Evolutionary conservation across 2,113 vertebrate genomes (phyloP).

Genomic region (Spea multiplicata): DNA sequence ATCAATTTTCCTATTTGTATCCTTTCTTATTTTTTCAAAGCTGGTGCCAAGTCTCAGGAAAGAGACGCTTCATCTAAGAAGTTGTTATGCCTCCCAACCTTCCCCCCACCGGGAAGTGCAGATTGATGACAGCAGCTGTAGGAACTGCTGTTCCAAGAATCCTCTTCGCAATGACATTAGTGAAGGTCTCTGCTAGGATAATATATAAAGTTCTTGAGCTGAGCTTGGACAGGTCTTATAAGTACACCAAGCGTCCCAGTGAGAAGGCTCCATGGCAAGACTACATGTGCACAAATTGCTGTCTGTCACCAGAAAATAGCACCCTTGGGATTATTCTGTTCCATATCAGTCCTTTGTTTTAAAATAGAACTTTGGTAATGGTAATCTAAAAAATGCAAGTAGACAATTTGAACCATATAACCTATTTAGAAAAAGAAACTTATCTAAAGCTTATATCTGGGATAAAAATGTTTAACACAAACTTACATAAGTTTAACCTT

Average conservation of each 20-base stretch:
- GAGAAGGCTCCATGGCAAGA: not conserved
- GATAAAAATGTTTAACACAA: too few species aligned
- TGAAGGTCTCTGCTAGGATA: slow-evolving; percentile 9
- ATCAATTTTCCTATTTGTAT: too few species aligned
- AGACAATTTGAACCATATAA: too few species aligned
- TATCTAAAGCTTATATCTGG: too few species aligned
- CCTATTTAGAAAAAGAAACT: too few species aligned
- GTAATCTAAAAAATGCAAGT: too few species aligned
- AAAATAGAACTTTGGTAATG: too few species aligned
- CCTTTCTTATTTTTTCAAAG: not conserved
- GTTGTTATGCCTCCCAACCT: not conserved
- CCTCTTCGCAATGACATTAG: slow-evolving; percentile 27
- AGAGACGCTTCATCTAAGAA: slow-evolving; percentile 17
- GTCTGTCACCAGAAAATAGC: not conserved
- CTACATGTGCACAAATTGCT: not conserved
- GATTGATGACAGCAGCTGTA: slow-evolving; percentile 39
- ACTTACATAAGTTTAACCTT: too few species aligned
- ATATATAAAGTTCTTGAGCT: slow-evolving; percentile 11
- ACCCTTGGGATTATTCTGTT: not conserved
- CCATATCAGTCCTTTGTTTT: not conserved
- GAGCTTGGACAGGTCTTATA: slow-evolving; percentile 11
- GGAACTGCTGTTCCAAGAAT: slow-evolving; percentile 27
- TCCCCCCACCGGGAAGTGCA: slow-evolving; percentile 1
- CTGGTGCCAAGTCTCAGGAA: slow-evolving; percentile 7
- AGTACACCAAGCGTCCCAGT: not conserved